Evolutionary conservation across 2,888 invertebrate genomes (phyloP).

Genomic region (Hypomecis atomaria): DNA sequence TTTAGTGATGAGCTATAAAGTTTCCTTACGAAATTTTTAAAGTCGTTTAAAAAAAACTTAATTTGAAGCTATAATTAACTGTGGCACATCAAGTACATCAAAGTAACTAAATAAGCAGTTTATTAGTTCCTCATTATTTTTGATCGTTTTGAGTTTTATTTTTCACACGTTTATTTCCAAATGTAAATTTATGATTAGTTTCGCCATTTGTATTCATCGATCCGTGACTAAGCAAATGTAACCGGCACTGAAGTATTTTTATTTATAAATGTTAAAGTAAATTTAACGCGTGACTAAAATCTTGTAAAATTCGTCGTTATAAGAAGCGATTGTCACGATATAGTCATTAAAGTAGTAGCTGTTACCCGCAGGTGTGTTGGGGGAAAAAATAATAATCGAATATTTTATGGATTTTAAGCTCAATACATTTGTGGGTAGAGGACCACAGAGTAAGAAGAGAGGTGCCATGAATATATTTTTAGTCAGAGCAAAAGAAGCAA

Average conservation of each 20-base stretch:
- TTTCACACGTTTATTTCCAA: slow-evolving; percentile 6
- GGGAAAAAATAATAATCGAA: background rate
- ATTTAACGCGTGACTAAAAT: slow-evolving; percentile 39
- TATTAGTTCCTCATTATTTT: background rate
- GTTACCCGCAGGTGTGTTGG: slow-evolving; percentile 24
- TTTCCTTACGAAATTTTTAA: no score
- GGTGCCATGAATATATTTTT: no score
- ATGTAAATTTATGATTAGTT: slow-evolving; percentile 7
- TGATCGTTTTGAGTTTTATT: background rate
- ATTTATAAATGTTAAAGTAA: slow-evolving; percentile 16
- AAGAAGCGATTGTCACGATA: slow-evolving; percentile 57
- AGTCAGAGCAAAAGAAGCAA: no score
- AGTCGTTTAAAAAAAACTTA: no score
- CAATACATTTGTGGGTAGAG: slow-evolving; percentile 32
- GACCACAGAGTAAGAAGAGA: background rate
- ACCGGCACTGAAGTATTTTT: slow-evolving; percentile 29
- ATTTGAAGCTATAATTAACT: no score
- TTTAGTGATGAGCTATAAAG: no score
- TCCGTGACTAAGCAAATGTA: slow-evolving; percentile 22
- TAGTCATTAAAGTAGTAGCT: slow-evolving; percentile 57
- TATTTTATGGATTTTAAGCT: slow-evolving; percentile 2
- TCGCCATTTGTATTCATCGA: slow-evolving; percentile 6
- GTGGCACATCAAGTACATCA: background rate
- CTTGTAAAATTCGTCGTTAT: slow-evolving; percentile 36
- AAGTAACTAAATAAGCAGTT: background rate